Percentiles rank a stretch among this genome's conserved stretches.
Evolutionary conservation across 2,797 vertebrate genomes (phyloP).

Genomic region (Acridotheres tristis): DNA sequence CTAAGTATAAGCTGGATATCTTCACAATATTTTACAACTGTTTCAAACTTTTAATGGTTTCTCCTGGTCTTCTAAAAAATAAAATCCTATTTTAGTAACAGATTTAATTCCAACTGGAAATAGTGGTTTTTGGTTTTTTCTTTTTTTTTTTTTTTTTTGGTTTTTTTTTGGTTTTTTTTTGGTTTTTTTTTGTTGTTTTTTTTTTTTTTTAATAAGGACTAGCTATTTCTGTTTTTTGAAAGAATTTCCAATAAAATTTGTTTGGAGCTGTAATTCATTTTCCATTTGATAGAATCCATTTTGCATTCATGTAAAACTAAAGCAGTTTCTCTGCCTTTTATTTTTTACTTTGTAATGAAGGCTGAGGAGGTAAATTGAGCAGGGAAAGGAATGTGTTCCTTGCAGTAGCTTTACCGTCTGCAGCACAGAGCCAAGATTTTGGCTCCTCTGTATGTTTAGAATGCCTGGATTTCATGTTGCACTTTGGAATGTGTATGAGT

Average conservation of each 20-base stretch:
- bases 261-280: not conserved
- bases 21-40: not conserved
- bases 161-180: not conserved
- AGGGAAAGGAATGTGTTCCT: not conserved
- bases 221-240: not conserved
- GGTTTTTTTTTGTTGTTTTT: not conserved
- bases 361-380: not conserved
- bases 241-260: not conserved
- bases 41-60: not conserved
- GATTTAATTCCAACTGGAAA: not conserved
- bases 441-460: not conserved
- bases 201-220: not conserved
- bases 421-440: not conserved
- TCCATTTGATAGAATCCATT: not conserved
- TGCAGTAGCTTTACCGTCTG: not conserved
- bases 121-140: no score
- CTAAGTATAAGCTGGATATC: not conserved
- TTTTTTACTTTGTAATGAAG: not conserved
- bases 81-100: not conserved
- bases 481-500: accelerated
- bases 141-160: not conserved
- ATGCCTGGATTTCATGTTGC: not conserved
- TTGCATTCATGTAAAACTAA: not conserved
- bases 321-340: not conserved
- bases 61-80: not conserved